Base-by-base conservation (phyloP, 2,888 invertebrate genomes). In the Entomobrya proxima region DNA sequence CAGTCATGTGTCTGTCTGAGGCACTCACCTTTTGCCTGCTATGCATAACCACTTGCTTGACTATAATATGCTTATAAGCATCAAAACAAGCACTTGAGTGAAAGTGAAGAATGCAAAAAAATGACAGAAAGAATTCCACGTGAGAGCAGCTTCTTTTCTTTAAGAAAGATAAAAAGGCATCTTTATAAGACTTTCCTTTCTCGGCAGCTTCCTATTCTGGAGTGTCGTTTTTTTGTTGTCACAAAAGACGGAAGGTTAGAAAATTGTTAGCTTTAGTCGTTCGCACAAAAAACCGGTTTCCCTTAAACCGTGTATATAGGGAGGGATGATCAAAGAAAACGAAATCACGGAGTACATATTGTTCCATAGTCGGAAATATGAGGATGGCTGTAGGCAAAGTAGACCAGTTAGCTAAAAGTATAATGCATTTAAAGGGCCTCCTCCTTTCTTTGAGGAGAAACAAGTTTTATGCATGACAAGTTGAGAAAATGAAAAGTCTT, bases 381-480 rank as follows among this genome's bases (percentile, higher is more conserved):
- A 55, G 21, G 52, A 55, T 55, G 27, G 55, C 55, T 55, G 55
- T 55, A 35, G 64, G 32, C 32, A 32, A 13, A 2, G n/a, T 9
- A 58, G 2, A 9, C 32, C 24, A 64, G 30, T n/a, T 3, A 2
- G 2, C 2, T 58, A 5, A 11, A 7, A 30, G n/a, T 35, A 35
- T n/a, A 32, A 35, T 35, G 64, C 32, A 64, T 13, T n/a, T 64
- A 11, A 27, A 64, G 1, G 35, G n/a, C 15, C 1, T 32, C 35
- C 32, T 69, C 40, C 13, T 58, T 30, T 58, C 37, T 52, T 52
- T 75, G 24, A 13, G 21, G 40, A 50, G 58, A 76, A 58, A 61
- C 37, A 77, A 61, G 44, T 61, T 77, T 79, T 50, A 40, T 79
- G 80, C 80, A 80, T 80, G 80, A 80, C 69, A 80, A 80, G 37